Evolutionary conservation across 2,113 vertebrate species (phyloP), one percentile per base, ranked within the genome.

Genomic region (Mugil cephalus): DNA sequence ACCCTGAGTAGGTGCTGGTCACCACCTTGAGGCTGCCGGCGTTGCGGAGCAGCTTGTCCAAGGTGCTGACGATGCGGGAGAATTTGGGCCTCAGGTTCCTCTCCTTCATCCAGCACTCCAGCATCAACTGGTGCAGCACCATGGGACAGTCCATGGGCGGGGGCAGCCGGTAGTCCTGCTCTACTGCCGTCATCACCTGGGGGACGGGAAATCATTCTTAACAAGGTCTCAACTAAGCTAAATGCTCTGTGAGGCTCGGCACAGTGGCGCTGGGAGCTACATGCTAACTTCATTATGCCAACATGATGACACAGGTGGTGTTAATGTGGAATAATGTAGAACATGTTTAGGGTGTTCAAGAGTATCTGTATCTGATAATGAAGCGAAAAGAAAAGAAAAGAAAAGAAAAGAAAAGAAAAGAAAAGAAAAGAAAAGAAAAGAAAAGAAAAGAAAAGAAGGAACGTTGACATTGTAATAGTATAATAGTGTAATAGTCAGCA

Each of bases 111-210:
- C 98, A 99, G 92, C 98, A 99, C 93, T 99, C 98, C 77, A 99
- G 81, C 98, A 99, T 99, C 81, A 99, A 95, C 93, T 99, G 98
- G 90, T 99, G 98, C 66, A 99, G 94, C 0, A 98, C 97, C 1
- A 97, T 98, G 78, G 98, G 97, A 65, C 97, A 99, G 94, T 99
- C 98, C 98, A 99, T 99, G 67, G 98, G 98, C 1, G 97, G 98
- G 7, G 98, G 97, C 83, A 99, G 92, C 81, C 97, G 94, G 87
- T 99, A 99, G 87, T 99, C 98, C 90, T 99, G 98, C 89, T 99
- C 98, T 66, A 99, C 97, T 0, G 98, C 98, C 0, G 98, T 99
- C 94, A 99, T 99, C 86, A 99, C 98, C 98, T 99, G 88, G 46
- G 67, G 12, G 36, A 72, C 47, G 54, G 21, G 15, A 66, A 51